Percentiles rank a stretch among this genome's conserved stretches.
Evolutionary conservation across 2,888 invertebrate genomes (phyloP).

Genomic region (Spodoptera picta): DNA sequence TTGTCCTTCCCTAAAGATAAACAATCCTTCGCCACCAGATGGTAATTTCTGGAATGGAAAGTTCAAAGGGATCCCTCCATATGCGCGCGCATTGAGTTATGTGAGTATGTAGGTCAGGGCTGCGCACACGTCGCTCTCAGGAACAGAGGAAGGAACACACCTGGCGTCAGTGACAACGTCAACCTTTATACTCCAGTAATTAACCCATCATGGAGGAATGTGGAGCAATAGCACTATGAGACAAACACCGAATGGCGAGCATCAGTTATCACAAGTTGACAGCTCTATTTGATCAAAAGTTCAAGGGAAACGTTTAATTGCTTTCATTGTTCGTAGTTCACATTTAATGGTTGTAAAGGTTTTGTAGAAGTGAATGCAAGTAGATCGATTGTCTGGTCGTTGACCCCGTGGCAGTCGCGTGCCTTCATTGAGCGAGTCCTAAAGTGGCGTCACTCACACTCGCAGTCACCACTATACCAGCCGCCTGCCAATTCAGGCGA

Average conservation of each 20-base stretch:
- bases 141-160: conserved; percentile 25
- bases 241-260: too few relatives aligned
- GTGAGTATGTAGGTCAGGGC: conserved; percentile 42
- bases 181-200: conserved; percentile 4
- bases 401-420: conserved; percentile 24
- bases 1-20: neutral
- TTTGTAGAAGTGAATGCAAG: neutral
- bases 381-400: conserved; percentile 23
- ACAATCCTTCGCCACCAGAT: neutral
- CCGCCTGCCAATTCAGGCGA: conserved; percentile 54
- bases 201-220: conserved; percentile 5
- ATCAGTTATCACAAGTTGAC: too few relatives aligned
- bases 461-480: conserved; percentile 24
- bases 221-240: neutral
- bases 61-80: conserved; percentile 10
- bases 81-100: conserved; percentile 9
- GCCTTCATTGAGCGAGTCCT: conserved; percentile 1
- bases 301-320: too few relatives aligned
- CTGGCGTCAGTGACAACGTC: conserved; percentile 30
- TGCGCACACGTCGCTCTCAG: conserved; percentile 19
- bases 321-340: neutral
- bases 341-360: conserved; percentile 4
- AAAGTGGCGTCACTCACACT: conserved; percentile 5
- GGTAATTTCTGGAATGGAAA: conserved; percentile 5
- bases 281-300: too few relatives aligned